These are phyloP conservation scores for Cyclophora albipunctata DNA, from an alignment of 2,888 invertebrate genomes.

Conservation along the genomic window DNA sequence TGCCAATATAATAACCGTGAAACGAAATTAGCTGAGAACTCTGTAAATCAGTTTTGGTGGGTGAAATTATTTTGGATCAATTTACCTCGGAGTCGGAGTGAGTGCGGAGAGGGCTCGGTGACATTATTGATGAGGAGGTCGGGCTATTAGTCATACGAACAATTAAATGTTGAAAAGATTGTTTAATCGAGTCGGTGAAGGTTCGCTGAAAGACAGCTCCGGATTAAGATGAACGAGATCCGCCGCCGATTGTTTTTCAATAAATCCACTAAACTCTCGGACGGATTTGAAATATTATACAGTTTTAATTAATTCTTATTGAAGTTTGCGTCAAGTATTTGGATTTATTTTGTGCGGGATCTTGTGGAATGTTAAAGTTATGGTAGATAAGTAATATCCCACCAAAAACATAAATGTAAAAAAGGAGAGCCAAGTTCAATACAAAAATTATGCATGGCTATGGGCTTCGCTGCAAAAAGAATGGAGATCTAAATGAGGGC, in stretches of 20 bases:
- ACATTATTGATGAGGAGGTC: slow-evolving; percentile 13
- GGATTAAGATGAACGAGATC: slow-evolving; percentile 21
- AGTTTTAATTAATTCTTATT: no score
- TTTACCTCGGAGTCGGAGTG: slow-evolving; percentile 7
- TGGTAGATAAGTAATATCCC: no score
- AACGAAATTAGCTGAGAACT: slow-evolving; percentile 13
- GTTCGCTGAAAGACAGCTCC: slow-evolving; percentile 12
- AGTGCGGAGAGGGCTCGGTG: not conserved
- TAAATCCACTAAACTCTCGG: not conserved
- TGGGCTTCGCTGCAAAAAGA: no score
- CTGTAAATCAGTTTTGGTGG: slow-evolving; percentile 10
- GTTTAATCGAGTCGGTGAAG: slow-evolving; percentile 30
- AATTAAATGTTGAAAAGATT: slow-evolving; percentile 23
- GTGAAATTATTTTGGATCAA: slow-evolving; percentile 12
- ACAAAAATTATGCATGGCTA: no score
- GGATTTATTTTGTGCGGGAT: no score
- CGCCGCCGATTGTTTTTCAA: slow-evolving; percentile 6
- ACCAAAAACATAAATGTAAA: no score
- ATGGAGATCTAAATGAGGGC: no score
- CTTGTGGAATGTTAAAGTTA: no score
- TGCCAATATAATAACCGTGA: slow-evolving; percentile 14
- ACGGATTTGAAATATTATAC: no score
- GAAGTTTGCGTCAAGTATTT: no score
- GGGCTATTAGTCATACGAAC: slow-evolving; percentile 23
- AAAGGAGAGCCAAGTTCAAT: no score